Evolutionary conservation across 2,888 invertebrate genomes (phyloP), one percentile per base, ranked within the genome.

Genomic region (Campoletis raptor): DNA sequence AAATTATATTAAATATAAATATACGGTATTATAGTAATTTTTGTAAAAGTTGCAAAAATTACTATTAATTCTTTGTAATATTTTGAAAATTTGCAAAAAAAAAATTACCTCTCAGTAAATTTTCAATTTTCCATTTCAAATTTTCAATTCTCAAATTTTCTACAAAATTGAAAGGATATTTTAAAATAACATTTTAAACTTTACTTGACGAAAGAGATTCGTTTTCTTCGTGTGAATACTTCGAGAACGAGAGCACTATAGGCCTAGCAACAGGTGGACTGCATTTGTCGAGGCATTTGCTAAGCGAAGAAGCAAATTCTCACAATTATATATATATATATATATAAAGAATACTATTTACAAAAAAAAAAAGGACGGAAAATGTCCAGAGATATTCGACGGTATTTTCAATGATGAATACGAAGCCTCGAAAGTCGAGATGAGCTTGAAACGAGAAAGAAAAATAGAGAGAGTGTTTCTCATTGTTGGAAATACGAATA

Each of bases 231-330:
- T 40, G 0, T n/a, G n/a, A n/a, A n/a, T n/a, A 36, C 45, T 37
- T 18, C 37, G 42, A 7, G 67, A 40, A 52, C 73, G 52, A 66
- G 78, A 80, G 76, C 24, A 48, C 64, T 87, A 84, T 90, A 92
- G 91, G 92, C 91, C 90, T 91, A 90, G 92, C 92, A 92, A 92
- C 92, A 92, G 92, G 92, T 92, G 92, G 92, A 88, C 86, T 89
- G 90, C 88, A 89, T 88, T 91, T 86, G 89, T 81, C 52, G 72
- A 67, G 77, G 90, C 88, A 89, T 88, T 91, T 86, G 89, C 83
- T 61, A 77, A 67, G 77, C 76, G 30, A 24, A n/a, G 70, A 52
- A 45, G 80, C 64, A 81, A 84, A 84, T 72, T 85, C 80, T 82
- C 74, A 72, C 24, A 57, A 70, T 52, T 81, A n/a, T 30, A 30